phyloP scores from a whole-genome alignment of 2,888 invertebrate species.

The Erebia epiphron region DNA sequence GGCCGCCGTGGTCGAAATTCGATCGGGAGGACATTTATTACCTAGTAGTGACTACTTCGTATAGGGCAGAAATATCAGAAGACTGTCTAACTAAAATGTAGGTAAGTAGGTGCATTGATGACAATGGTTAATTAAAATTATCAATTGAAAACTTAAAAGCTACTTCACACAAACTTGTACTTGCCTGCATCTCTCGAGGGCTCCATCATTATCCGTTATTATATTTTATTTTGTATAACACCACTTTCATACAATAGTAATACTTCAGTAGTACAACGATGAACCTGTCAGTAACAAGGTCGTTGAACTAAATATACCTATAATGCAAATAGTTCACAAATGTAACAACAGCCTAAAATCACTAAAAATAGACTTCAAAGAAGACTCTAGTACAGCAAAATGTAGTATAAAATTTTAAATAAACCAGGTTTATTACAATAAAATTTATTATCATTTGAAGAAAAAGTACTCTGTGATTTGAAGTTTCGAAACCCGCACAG shows the following conservation, averaged over 20 bases:
- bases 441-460: slow-evolving; percentile 48
- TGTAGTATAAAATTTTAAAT: slow-evolving; percentile 36
- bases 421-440: slow-evolving; percentile 31
- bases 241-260: slow-evolving; percentile 75
- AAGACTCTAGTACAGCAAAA: slow-evolving; percentile 32
- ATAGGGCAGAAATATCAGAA: not conserved
- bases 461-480: too few species aligned
- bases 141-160: not conserved
- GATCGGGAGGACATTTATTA: too few species aligned
- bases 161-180: slow-evolving; percentile 41
- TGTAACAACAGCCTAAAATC: slow-evolving; percentile 50
- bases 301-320: slow-evolving; percentile 83
- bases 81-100: not conserved
- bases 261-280: slow-evolving; percentile 67
- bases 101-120: not conserved
- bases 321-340: slow-evolving; percentile 62
- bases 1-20: too few species aligned
- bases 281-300: slow-evolving; percentile 83
- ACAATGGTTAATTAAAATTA: not conserved
- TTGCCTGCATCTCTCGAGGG: slow-evolving; percentile 79
- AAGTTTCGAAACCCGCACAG: slow-evolving; percentile 48
- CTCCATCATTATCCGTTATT: slow-evolving; percentile 70
- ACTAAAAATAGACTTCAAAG: slow-evolving; percentile 49
- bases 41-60: not conserved
- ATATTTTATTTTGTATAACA: slow-evolving; percentile 59